These are phyloP conservation scores for Lepetodrilus schrolli DNA, from an alignment of 2,888 invertebrate species.

Conservation along the genomic window DNA sequence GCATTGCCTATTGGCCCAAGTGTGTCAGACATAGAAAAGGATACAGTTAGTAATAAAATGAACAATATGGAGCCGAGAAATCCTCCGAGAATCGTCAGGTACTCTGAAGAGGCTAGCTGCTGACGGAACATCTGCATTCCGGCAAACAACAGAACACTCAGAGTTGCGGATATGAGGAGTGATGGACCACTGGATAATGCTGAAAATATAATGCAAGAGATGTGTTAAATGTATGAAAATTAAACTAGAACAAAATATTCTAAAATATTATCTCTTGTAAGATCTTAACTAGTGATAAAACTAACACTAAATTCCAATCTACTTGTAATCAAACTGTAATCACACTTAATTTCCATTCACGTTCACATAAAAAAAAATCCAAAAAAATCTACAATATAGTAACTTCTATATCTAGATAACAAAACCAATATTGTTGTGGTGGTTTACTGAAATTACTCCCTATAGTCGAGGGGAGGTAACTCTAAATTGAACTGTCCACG, in stretches of 20 bases:
- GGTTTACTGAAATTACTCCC: neutral
- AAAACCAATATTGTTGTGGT: neutral
- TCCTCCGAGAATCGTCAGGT: conserved; percentile 91
- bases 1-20: no score
- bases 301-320: no score
- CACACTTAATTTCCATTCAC: neutral
- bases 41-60: conserved; percentile 87
- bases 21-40: no score
- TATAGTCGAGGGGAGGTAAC: neutral
- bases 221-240: neutral
- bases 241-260: no score
- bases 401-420: no score
- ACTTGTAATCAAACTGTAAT: neutral
- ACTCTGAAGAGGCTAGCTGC: conserved; percentile 85
- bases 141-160: conserved; percentile 89
- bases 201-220: conserved; percentile 50
- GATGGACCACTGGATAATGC: conserved; percentile 75
- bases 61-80: conserved; percentile 91
- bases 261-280: neutral
- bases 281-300: no score
- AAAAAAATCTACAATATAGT: no score
- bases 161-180: conserved; percentile 82
- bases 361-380: neutral
- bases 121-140: conserved; percentile 93
- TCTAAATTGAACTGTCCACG: neutral